These are phyloP conservation scores for Rotaria magnacalcarata DNA, from an alignment of 2,888 invertebrate species.

Conservation along the genomic window DNA sequence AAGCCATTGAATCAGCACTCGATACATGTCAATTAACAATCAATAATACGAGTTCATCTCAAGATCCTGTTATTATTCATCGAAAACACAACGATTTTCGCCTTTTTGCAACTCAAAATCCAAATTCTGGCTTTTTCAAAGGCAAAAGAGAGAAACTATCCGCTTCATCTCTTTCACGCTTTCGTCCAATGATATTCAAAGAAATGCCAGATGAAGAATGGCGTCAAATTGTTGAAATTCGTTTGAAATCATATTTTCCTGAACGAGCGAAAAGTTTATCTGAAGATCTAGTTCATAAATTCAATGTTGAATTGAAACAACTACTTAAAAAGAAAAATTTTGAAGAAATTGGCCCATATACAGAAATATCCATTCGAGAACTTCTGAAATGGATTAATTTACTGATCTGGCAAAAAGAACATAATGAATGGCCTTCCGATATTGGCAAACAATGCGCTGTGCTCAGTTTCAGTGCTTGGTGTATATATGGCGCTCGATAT, in stretches of 20 bases:
- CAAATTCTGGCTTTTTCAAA: background rate
- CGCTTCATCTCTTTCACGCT: background rate
- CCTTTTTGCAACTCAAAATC: background rate
- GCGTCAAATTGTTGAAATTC: background rate
- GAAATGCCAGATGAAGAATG: background rate
- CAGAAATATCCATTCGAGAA: constrained; percentile 8
- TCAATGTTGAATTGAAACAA: background rate
- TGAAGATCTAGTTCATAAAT: background rate
- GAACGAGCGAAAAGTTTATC: background rate
- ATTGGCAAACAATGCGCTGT: background rate
- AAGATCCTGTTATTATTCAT: background rate
- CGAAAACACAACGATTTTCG: background rate
- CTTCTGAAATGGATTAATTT: background rate
- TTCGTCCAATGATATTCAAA: background rate
- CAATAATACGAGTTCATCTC: background rate
- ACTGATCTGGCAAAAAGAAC: background rate
- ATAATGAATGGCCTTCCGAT: background rate
- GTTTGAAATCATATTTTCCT: background rate
- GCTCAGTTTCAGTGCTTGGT: constrained; percentile 1
- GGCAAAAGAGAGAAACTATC: constrained; percentile 7
- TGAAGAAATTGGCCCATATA: background rate
- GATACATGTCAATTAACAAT: background rate
- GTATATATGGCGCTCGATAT: background rate
- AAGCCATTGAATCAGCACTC: background rate
- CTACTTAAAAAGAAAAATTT: too few species aligned